phyloP scores from a whole-genome alignment of 2,797 vertebrate species.

The Orestias chungarensis region DNA sequence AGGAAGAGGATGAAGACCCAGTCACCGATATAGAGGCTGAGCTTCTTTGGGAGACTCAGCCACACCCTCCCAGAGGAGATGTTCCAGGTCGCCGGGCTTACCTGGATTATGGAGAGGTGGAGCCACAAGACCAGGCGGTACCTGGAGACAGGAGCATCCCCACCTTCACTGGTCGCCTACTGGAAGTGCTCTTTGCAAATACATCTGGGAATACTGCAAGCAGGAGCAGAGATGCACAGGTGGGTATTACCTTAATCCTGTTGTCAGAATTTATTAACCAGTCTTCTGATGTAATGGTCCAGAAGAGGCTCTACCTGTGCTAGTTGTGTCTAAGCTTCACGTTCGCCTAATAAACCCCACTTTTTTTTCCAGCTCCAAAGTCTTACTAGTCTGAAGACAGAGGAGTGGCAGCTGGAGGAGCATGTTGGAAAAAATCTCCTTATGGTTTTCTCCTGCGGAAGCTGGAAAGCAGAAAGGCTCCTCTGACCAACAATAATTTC shows the following conservation, averaged over 20 bases:
- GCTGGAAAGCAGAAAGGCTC: no score
- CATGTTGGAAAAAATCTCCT: no score
- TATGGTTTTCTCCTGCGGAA: no score
- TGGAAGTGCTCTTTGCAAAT: background rate
- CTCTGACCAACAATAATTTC: no score
- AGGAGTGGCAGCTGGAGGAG: no score
- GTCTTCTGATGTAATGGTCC: background rate
- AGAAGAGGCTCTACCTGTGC: background rate
- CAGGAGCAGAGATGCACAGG: conserved; percentile 25
- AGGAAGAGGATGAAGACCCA: conserved; percentile 35
- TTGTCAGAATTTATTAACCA: no score
- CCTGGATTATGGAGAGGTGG: conserved; percentile 42
- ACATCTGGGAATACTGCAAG: conserved; percentile 18
- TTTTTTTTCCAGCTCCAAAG: no score
- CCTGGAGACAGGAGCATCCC: conserved; percentile 22
- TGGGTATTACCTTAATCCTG: conserved; percentile 3
- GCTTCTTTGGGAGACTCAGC: conserved; percentile 69
- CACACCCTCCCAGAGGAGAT: conserved; percentile 68
- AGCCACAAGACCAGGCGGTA: conserved; percentile 57
- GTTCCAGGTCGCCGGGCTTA: conserved; percentile 64
- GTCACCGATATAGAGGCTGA: conserved; percentile 62
- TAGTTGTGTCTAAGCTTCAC: background rate
- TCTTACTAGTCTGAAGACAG: no score
- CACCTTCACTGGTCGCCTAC: conserved; percentile 15
- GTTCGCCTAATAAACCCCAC: background rate